Evolutionary conservation across 2,113 vertebrate genomes (phyloP), one percentile per base, ranked within the genome.

Genomic region (Haliaeetus leucogaster): DNA sequence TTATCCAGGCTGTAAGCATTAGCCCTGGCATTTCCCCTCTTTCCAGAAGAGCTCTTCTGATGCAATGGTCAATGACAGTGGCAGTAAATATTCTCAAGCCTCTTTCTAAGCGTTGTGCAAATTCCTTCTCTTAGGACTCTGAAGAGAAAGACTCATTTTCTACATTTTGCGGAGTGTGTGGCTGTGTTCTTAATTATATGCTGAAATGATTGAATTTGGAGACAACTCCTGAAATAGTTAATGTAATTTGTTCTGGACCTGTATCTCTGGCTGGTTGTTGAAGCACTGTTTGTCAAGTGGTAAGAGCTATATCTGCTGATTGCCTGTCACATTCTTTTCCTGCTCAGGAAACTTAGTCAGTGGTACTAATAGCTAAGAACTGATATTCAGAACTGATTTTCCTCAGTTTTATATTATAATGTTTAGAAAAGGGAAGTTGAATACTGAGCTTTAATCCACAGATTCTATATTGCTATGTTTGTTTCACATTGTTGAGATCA

Each of bases 321-420:
- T 96, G 84, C 68, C 55, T 86, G 85, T 89, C 90, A 94, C 93
- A 83, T 82, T 89, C 73, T 95, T 95, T 96, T 94, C 86, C 95
- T 95, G 68, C 89, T 89, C 63, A 56, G 81, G 74, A 93, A 71
- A 94, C 56, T 93, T 71, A 79, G 27, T 70, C 36, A 63, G 72
- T 84, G 77, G 47, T 73, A 36, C 56, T 87, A 83, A 89, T 29
- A 76, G 77, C 52, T 78, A 38, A 79, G 65, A 89, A 55, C 29
- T 79, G 59, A 78, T 89, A 81, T 15, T 83, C 40, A 34, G 59
- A 50, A 72, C 77, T 63, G 47, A 25, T 94, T 93, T 89, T 67
- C 68, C 48, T 76, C 0, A 0, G 40, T 55, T 90, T 89, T 67
- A 1, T 81, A 25, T 29, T 55, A 8, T 13, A 50, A 40, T 47